phyloP scores from a whole-genome alignment of 2,113 vertebrate genomes.

The Equus quagga region DNA sequence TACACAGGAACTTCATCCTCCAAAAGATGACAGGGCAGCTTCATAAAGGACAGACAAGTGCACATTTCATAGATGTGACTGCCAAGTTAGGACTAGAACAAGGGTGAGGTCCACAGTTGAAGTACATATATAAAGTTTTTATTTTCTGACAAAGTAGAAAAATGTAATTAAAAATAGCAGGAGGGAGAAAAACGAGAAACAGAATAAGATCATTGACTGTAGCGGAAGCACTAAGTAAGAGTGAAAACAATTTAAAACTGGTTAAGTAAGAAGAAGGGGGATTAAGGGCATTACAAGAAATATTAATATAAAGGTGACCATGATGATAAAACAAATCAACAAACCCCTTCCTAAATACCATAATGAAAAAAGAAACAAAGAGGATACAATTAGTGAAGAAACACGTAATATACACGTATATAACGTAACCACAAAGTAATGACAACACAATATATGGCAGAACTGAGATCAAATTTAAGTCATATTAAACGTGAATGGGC shows the following conservation, averaged over 20 bases:
- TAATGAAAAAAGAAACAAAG: not conserved
- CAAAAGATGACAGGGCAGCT: not conserved
- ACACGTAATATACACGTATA: not conserved
- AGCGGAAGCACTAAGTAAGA: not conserved
- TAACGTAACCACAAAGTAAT: not conserved
- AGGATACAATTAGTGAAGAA: not conserved
- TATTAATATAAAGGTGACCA: not conserved
- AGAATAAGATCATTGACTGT: not conserved
- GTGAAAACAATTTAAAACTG: not conserved
- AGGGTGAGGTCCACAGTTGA: not conserved
- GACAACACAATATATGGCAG: not conserved
- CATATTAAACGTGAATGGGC: not conserved
- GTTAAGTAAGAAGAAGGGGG: not conserved
- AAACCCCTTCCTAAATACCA: not conserved
- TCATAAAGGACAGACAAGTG: not conserved
- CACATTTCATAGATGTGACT: not conserved
- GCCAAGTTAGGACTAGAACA: not conserved
- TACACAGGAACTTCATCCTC: not conserved
- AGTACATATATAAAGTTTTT: not conserved
- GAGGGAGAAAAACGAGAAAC: not conserved
- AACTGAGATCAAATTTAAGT: not conserved
- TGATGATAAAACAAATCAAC: not conserved
- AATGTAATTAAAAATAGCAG: not conserved
- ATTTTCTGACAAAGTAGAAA: not conserved
- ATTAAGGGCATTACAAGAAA: not conserved